Conservation (phyloP, 2,888 invertebrate genomes). For the Dryocosmus kuriphilus region DNA sequence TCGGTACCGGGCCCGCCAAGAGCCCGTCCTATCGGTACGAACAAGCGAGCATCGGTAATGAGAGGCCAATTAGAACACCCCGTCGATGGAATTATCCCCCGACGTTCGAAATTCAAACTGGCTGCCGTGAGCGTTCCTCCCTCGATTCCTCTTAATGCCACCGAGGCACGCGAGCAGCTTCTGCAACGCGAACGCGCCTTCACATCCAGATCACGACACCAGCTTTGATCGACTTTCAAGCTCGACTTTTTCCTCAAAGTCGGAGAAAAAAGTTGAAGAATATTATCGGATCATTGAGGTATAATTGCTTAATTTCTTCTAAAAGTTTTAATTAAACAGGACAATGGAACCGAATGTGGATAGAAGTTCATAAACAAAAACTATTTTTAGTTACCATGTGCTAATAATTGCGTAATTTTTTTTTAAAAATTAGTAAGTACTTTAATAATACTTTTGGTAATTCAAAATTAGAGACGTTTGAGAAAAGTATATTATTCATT, state of each 20-base stretch:
- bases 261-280: background rate
- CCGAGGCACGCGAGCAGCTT: conserved; percentile 68
- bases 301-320: background rate
- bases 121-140: conserved; percentile 68
- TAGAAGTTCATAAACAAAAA: too few relatives aligned
- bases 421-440: too few relatives aligned
- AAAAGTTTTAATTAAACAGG: background rate
- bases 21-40: conserved; percentile 60
- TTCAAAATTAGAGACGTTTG: too few relatives aligned
- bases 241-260: conserved; percentile 24
- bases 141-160: conserved; percentile 62
- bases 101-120: conserved; percentile 76
- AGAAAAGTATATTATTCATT: too few relatives aligned
- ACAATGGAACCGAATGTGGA: too few relatives aligned
- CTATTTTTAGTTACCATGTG: too few relatives aligned
- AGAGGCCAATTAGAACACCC: conserved; percentile 77
- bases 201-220: conserved; percentile 33
- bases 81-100: conserved; percentile 75
- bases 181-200: conserved; percentile 46
- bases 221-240: conserved; percentile 40
- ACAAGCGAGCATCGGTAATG: conserved; percentile 77
- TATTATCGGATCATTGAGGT: background rate
- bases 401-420: too few relatives aligned
- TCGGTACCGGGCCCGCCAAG: conserved; percentile 52
- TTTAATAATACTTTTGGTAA: too few relatives aligned